A percentile compares a stretch with the other conserved stretches of the same genome.
phyloP scores from a whole-genome alignment of 2,888 invertebrate species.

The Phymatocera aterrima region DNA sequence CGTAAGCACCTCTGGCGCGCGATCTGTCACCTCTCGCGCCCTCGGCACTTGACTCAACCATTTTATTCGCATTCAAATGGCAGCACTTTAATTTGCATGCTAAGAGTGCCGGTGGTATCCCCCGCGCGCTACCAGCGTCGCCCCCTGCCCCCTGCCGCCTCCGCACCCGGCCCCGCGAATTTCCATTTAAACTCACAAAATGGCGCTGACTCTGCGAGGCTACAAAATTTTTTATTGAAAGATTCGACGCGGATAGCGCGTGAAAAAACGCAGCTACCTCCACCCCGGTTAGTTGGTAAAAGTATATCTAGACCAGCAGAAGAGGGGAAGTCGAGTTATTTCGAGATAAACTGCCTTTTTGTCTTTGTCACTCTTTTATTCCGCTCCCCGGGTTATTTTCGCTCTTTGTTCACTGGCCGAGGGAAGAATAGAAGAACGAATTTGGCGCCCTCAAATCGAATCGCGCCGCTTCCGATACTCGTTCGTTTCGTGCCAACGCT shows the following conservation, averaged over 20 bases:
- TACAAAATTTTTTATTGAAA: conserved; percentile 75
- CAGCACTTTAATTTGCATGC: conserved; percentile 75
- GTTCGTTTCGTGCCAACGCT: conserved; percentile 49
- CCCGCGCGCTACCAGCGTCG: conserved; percentile 59
- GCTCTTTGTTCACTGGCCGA: not conserved
- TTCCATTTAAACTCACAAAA: conserved; percentile 75
- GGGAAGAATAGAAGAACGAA: conserved; percentile 50
- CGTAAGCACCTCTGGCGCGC: conserved; percentile 65
- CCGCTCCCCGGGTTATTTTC: conserved; percentile 9
- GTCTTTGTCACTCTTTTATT: conserved; percentile 31
- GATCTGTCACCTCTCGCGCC: conserved; percentile 65
- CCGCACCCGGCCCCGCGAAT: conserved; percentile 63
- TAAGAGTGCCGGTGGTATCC: conserved; percentile 68
- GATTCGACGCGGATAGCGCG: conserved; percentile 71
- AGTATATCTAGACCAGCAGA: conserved; percentile 46
- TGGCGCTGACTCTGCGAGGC: conserved; percentile 73
- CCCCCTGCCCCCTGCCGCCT: conserved; percentile 55
- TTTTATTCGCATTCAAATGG: conserved; percentile 74
- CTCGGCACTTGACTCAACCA: conserved; percentile 58
- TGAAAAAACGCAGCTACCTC: conserved; percentile 42
- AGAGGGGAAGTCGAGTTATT: conserved; percentile 56
- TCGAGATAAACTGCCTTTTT: conserved; percentile 66
- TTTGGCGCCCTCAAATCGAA: conserved; percentile 52
- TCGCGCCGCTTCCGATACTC: conserved; percentile 54
- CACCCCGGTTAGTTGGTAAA: conserved; percentile 42